Evolutionary conservation across 1,140 invertebrate species (phyloP).

Genomic region (Pinna nobilis): DNA sequence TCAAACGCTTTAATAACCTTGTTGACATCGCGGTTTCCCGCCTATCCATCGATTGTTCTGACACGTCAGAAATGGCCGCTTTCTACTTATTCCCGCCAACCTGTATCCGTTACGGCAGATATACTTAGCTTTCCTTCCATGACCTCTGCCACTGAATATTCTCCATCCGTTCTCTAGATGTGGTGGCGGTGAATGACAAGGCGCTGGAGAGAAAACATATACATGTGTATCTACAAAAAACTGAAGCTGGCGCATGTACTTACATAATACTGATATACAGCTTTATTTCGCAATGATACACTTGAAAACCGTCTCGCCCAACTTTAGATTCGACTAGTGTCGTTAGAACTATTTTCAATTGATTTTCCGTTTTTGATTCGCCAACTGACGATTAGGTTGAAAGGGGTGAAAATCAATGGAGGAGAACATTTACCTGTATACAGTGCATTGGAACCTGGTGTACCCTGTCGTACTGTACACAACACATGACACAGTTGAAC

Average conservation of each 20-base stretch:
- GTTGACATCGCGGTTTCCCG: constrained; percentile 52
- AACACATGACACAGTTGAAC: too few relatives aligned
- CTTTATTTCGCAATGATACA: too few relatives aligned
- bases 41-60: constrained; percentile 59
- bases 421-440: too few relatives aligned
- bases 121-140: constrained; percentile 93
- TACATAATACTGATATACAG: background rate
- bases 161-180: constrained; percentile 94
- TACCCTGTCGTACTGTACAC: too few relatives aligned
- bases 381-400: too few relatives aligned
- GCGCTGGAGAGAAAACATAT: constrained; percentile 74
- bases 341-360: too few relatives aligned
- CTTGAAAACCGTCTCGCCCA: too few relatives aligned
- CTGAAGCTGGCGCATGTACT: background rate
- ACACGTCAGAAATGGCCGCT: constrained; percentile 53
- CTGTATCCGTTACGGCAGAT: constrained; percentile 94
- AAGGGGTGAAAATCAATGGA: too few relatives aligned
- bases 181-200: constrained; percentile 92
- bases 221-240: background rate
- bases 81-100: constrained; percentile 79
- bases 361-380: too few relatives aligned
- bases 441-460: too few relatives aligned
- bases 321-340: too few relatives aligned
- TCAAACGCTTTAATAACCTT: too few relatives aligned
- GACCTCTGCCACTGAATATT: constrained; percentile 95